Evolutionary conservation across 2,113 vertebrate genomes (phyloP).

Genomic region (Mobula birostris): DNA sequence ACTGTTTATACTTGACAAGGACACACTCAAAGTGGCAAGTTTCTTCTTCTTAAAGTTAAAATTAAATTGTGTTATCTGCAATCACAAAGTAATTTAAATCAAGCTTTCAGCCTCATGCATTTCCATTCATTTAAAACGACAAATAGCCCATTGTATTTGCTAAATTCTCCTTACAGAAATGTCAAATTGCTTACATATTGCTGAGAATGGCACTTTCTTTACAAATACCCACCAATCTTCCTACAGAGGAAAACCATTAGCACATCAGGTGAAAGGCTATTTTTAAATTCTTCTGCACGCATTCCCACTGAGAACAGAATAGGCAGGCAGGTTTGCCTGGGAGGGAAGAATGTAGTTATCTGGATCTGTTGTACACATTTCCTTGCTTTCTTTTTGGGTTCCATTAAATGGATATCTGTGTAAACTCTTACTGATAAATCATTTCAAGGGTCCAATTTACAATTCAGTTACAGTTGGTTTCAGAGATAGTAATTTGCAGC

Average conservation of each 20-base stretch:
- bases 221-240: constrained; percentile 44
- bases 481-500: background rate
- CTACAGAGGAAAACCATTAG: constrained; percentile 44
- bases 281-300: constrained; percentile 45
- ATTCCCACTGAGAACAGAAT: constrained; percentile 43
- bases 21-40: constrained; percentile 12
- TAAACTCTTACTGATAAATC: background rate
- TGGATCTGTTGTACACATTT: background rate
- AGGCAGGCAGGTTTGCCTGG: constrained; percentile 48
- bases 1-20: constrained; percentile 34
- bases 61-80: background rate
- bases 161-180: background rate
- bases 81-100: background rate
- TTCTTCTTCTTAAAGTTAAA: background rate
- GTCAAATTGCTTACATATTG: constrained; percentile 30
- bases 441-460: background rate
- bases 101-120: background rate
- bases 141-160: constrained; percentile 18
- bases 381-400: background rate
- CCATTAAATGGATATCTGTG: background rate
- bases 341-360: constrained; percentile 38
- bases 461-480: background rate
- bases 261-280: constrained; percentile 50
- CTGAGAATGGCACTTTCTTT: constrained; percentile 36
- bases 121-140: background rate